A percentile compares a stretch with the other conserved stretches of the same genome.
Evolutionary conservation across 2,797 vertebrate species (phyloP).

Genomic region (Muscicapa striata): DNA sequence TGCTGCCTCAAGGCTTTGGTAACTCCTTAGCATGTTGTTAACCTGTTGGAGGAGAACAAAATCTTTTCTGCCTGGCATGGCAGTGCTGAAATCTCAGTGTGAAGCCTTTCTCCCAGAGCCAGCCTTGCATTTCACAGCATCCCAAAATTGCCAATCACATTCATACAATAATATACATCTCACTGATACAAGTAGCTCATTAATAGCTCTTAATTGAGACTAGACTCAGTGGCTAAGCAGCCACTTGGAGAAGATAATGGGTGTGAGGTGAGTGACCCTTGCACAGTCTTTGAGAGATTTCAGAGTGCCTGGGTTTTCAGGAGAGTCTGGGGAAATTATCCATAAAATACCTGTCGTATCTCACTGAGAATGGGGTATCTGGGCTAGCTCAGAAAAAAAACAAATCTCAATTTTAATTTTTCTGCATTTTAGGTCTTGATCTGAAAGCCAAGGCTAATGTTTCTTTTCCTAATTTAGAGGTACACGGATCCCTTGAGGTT

Average conservation of each 20-base stretch:
- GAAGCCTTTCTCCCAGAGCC: not conserved
- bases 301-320: slow-evolving; percentile 4
- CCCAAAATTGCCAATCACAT: slow-evolving; percentile 22
- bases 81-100: slow-evolving; percentile 24
- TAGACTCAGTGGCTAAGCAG: slow-evolving; percentile 20
- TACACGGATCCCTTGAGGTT: not conserved
- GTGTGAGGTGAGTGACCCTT: slow-evolving; percentile 41
- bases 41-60: not conserved
- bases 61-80: slow-evolving; percentile 34
- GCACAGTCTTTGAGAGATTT: slow-evolving; percentile 7
- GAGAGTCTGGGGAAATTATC: slow-evolving; percentile 42
- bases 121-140: slow-evolving; percentile 16
- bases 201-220: slow-evolving; percentile 56
- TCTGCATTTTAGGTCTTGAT: not conserved
- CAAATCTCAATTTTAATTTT: not conserved
- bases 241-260: slow-evolving; percentile 20
- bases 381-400: not conserved
- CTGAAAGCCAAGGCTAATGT: not conserved
- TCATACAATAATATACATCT: not conserved
- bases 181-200: slow-evolving; percentile 39
- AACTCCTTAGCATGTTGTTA: not conserved
- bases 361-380: not conserved
- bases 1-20: not conserved
- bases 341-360: not conserved
- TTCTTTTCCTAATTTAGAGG: not conserved